These are phyloP conservation scores for Dicrostonyx torquatus DNA, from an alignment of 2,797 vertebrate species.

Conservation along the genomic window DNA sequence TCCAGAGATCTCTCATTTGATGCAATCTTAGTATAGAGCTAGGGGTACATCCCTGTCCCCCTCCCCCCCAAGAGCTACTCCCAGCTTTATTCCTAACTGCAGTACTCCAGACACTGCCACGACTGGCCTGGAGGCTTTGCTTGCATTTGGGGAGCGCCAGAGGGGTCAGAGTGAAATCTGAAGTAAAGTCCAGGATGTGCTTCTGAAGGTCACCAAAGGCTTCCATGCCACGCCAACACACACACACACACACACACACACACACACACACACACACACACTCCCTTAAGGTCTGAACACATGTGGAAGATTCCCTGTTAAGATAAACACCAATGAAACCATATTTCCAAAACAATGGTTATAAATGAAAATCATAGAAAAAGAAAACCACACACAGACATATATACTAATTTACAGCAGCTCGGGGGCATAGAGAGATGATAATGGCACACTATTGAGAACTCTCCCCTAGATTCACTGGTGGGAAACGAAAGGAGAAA, in stretches of 20 bases:
- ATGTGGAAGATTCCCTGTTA: neutral
- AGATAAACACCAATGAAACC: slow-evolving; percentile 25
- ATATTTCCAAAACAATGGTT: neutral
- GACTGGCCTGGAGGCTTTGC: neutral
- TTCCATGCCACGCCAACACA: neutral
- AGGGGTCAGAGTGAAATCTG: neutral
- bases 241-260: no score
- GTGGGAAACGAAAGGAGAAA: slow-evolving; percentile 24
- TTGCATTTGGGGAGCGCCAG: neutral
- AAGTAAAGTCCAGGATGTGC: neutral
- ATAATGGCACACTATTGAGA: neutral
- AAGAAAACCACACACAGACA: neutral
- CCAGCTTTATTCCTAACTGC: neutral
- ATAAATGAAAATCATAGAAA: neutral
- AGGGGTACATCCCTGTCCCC: neutral
- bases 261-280: no score
- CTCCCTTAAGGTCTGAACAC: neutral
- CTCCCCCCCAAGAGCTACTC: neutral
- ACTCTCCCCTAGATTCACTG: slow-evolving; percentile 8
- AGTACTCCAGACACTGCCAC: neutral
- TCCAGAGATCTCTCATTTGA: slow-evolving; percentile 22
- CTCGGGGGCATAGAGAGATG: neutral
- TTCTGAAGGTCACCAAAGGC: neutral
- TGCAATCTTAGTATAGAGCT: slow-evolving; percentile 40
- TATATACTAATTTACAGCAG: slow-evolving; percentile 6